Conservation (phyloP, 1,140 invertebrate species). For the Gonioctena quinquepunctata region DNA sequence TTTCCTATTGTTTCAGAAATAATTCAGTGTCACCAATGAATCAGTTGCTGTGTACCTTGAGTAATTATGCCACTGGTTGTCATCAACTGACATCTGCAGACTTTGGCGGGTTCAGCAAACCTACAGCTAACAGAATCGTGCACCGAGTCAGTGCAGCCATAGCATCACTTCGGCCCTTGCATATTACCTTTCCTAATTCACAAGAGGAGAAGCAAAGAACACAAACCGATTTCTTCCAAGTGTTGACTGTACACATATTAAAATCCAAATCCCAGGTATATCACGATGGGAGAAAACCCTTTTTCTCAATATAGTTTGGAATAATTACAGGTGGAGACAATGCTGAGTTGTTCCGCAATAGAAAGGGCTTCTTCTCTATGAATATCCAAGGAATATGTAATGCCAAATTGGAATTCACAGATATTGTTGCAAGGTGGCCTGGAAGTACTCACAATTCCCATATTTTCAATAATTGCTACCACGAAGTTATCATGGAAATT, state of each 20-base stretch:
- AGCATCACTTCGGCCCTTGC: background rate
- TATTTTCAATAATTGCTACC: background rate
- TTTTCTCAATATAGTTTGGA: background rate
- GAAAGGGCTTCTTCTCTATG: slow-evolving; percentile 49
- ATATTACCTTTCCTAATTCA: background rate
- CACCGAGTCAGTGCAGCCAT: background rate
- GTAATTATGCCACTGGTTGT: background rate
- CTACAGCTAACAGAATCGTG: background rate
- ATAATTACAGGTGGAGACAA: slow-evolving; percentile 3
- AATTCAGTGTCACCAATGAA: no score
- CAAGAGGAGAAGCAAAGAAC: background rate
- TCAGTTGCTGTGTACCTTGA: background rate
- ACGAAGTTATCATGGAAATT: background rate
- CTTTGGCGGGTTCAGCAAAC: background rate
- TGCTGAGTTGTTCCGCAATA: slow-evolving; percentile 47
- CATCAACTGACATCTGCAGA: background rate
- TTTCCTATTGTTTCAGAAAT: no score
- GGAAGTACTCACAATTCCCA: slow-evolving; percentile 45
- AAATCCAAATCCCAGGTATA: background rate
- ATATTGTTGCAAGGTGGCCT: slow-evolving; percentile 51
- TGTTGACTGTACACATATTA: background rate
- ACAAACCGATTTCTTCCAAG: background rate
- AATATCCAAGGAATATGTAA: slow-evolving; percentile 49
- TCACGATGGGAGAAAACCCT: no score
- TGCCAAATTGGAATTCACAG: slow-evolving; percentile 32